Conservation (phyloP, 2,888 invertebrate genomes). For the Limnephilus lunatus region DNA sequence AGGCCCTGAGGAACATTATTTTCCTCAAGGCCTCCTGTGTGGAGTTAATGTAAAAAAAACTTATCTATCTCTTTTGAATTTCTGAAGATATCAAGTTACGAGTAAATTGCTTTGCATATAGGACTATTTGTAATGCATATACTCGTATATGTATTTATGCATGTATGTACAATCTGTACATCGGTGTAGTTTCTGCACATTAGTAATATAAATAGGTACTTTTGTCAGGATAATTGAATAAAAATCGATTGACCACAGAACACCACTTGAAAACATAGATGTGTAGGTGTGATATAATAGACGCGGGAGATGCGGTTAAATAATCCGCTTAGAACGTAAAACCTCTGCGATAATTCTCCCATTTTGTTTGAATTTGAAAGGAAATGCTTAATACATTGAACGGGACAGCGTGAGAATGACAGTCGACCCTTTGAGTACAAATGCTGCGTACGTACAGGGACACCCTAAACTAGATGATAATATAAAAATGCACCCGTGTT, state of each 20-base stretch:
- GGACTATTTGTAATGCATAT: no score
- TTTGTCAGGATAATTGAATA: neutral
- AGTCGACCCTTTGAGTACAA: slow-evolving; percentile 19
- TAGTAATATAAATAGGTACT: no score
- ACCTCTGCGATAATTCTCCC: slow-evolving; percentile 13
- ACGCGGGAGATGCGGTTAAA: neutral
- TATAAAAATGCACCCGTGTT: neutral
- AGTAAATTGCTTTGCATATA: no score
- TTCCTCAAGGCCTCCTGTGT: no score
- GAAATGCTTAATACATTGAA: slow-evolving; percentile 31
- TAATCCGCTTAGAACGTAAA: slow-evolving; percentile 35
- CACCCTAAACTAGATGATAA: neutral
- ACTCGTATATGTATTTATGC: neutral
- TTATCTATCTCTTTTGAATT: neutral
- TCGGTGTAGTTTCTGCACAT: neutral
- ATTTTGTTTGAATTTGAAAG: slow-evolving; percentile 25
- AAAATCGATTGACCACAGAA: neutral
- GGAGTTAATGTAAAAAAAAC: no score
- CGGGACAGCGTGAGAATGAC: slow-evolving; percentile 53
- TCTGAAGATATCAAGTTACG: neutral
- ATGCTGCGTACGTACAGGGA: neutral
- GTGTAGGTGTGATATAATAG: neutral
- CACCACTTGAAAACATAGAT: neutral
- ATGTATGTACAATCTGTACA: neutral
- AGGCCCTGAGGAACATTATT: no score